A percentile compares a stretch with the other conserved stretches of the same genome.
Evolutionary conservation across 2,888 invertebrate species (phyloP).

Genomic region (Odontocolon sp.): DNA sequence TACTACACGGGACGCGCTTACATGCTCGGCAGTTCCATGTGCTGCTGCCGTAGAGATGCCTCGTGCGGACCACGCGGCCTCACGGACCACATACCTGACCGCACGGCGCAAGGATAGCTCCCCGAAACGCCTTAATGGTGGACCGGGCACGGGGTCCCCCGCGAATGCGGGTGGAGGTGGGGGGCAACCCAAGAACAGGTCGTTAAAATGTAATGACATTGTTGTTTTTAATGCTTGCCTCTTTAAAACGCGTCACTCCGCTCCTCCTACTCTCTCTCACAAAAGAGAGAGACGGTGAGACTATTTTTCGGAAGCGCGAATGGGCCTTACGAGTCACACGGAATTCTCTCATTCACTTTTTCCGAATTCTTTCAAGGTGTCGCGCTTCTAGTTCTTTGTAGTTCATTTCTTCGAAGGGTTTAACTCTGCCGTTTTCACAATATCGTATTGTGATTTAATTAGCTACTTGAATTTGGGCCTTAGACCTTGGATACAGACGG

Average conservation of each 20-base stretch:
- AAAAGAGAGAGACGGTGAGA: conserved; percentile 58
- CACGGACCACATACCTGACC: conserved; percentile 73
- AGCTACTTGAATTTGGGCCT: background rate
- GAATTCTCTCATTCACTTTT: background rate
- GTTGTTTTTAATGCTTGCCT: conserved; percentile 77
- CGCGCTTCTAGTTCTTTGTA: background rate
- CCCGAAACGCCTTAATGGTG: conserved; percentile 60
- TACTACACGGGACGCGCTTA: conserved; percentile 58
- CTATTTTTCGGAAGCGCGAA: background rate
- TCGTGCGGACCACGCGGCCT: conserved; percentile 59
- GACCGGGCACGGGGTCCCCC: conserved; percentile 67
- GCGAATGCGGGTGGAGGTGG: conserved; percentile 43
- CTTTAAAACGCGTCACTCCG: conserved; percentile 81
- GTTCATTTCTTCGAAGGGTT: background rate
- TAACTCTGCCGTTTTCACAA: background rate
- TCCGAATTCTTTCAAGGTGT: background rate
- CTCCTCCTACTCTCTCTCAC: conserved; percentile 61
- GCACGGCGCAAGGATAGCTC: conserved; percentile 47
- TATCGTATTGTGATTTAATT: background rate
- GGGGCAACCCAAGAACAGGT: conserved; percentile 71
- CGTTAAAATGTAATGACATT: conserved; percentile 79
- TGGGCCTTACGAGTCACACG: conserved; percentile 4
- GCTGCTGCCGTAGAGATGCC: conserved; percentile 26
- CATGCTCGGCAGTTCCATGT: conserved; percentile 77
- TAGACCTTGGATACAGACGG: background rate